Conservation (phyloP, 2,888 invertebrate species). For the Achlya flavicornis region DNA sequence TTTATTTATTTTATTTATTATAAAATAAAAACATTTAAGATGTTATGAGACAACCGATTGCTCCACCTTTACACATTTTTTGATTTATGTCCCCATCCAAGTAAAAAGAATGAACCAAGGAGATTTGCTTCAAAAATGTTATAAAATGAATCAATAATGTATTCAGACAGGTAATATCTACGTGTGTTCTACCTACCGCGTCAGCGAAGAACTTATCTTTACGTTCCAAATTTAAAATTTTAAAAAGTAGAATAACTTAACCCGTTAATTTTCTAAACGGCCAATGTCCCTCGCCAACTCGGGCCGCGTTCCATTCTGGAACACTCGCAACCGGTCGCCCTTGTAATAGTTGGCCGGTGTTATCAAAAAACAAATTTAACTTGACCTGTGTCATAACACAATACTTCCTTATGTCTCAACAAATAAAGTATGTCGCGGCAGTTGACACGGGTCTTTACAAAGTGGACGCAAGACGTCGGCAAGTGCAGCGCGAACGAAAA, state of each 20-base stretch:
- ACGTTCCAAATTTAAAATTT: constrained; percentile 22
- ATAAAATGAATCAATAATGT: too few relatives aligned
- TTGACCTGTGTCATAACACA: constrained; percentile 56
- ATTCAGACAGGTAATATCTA: too few relatives aligned
- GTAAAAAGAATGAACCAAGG: too few relatives aligned
- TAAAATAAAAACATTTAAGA: too few relatives aligned
- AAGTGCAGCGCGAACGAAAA: constrained; percentile 83
- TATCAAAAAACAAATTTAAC: constrained; percentile 68
- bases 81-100: too few relatives aligned
- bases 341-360: constrained; percentile 83
- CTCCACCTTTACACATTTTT: too few relatives aligned
- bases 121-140: too few relatives aligned
- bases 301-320: constrained; percentile 64
- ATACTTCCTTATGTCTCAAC: constrained; percentile 37
- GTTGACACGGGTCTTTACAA: constrained; percentile 60
- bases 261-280: constrained; percentile 43
- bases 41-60: too few relatives aligned
- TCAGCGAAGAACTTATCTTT: neutral
- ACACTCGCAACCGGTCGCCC: constrained; percentile 81
- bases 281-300: constrained; percentile 32
- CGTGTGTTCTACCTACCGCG: neutral
- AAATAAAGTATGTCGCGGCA: constrained; percentile 44
- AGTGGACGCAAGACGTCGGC: constrained; percentile 73
- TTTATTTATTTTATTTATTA: too few relatives aligned
- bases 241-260: constrained; percentile 20